Percentiles rank a stretch among this genome's conserved stretches.
Conservation (phyloP, 2,888 invertebrate genomes). For the Trissolcus brochymenae region DNA sequence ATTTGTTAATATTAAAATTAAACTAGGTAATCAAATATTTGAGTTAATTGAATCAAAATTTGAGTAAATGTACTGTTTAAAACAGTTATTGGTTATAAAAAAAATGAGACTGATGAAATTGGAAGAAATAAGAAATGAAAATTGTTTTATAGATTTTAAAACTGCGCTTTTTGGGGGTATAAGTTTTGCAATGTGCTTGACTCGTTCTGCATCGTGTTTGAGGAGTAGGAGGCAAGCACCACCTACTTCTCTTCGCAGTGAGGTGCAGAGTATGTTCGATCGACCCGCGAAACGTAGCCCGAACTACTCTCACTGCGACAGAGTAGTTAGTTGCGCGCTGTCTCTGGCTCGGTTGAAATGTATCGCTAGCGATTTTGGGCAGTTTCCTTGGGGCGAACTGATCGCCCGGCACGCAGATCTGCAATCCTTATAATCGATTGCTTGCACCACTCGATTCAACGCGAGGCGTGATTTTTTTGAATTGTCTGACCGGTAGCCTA, state of each 20-base stretch:
- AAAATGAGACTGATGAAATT: too few species aligned
- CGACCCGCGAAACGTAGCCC: conserved; percentile 67
- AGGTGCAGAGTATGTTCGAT: conserved; percentile 70
- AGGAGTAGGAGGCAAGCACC: conserved; percentile 51
- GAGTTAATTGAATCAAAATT: too few species aligned
- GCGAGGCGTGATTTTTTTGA: conserved; percentile 29
- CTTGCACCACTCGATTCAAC: conserved; percentile 5
- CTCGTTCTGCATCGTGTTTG: conserved; percentile 51
- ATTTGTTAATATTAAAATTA: too few species aligned
- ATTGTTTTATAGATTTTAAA: background rate
- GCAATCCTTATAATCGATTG: conserved; percentile 9
- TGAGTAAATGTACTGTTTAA: too few species aligned
- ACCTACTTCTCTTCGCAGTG: conserved; percentile 50
- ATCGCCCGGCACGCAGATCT: conserved; percentile 31
- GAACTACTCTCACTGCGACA: conserved; percentile 71
- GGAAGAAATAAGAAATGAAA: too few species aligned
- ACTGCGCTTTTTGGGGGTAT: background rate
- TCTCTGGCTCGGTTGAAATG: conserved; percentile 56
- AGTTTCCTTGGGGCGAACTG: conserved; percentile 26
- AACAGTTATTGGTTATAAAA: too few species aligned
- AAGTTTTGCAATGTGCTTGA: conserved; percentile 57
- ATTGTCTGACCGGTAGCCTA: conserved; percentile 30
- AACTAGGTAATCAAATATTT: too few species aligned
- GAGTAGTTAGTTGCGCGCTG: conserved; percentile 68
- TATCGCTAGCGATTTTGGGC: conserved; percentile 29